Evolutionary conservation across 2,888 invertebrate species (phyloP).

Genomic region (Apotomis turbidana): DNA sequence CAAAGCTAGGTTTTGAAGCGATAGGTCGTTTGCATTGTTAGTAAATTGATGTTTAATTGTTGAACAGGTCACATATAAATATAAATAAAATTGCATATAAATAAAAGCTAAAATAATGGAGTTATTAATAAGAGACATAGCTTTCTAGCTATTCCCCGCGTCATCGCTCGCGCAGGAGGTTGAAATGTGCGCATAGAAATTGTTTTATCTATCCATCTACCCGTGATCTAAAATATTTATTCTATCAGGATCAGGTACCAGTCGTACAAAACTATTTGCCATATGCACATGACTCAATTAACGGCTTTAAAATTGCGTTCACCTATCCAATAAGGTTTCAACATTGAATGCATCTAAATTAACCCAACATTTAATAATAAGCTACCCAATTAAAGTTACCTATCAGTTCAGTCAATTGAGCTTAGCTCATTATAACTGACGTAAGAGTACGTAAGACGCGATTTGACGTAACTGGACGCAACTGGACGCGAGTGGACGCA

Average conservation of each 20-base stretch:
- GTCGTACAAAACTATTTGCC: no score
- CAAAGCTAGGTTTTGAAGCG: slow-evolving; percentile 11
- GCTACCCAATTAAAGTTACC: slow-evolving; percentile 14
- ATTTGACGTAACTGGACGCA: slow-evolving; percentile 2
- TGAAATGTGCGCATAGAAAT: no score
- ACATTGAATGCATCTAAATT: background rate
- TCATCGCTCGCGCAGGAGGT: no score
- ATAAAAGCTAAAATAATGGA: no score
- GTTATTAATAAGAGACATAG: no score
- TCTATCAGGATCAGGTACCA: no score
- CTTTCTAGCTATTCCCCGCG: no score
- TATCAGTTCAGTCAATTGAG: slow-evolving; percentile 4
- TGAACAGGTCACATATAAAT: background rate
- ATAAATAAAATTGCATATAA: background rate
- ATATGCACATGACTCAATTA: no score
- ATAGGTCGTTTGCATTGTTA: slow-evolving; percentile 24
- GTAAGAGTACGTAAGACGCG: background rate
- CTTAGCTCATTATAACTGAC: slow-evolving; percentile 5
- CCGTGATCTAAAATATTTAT: no score
- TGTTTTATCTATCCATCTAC: no score
- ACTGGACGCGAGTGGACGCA: slow-evolving; percentile 9
- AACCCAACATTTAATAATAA: slow-evolving; percentile 12
- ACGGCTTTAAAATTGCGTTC: no score
- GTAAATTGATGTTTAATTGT: background rate
- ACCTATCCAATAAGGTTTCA: no score